These are phyloP conservation scores for Choristoneura fumiferana DNA, from an alignment of 1,140 invertebrate genomes.

Conservation along the genomic window DNA sequence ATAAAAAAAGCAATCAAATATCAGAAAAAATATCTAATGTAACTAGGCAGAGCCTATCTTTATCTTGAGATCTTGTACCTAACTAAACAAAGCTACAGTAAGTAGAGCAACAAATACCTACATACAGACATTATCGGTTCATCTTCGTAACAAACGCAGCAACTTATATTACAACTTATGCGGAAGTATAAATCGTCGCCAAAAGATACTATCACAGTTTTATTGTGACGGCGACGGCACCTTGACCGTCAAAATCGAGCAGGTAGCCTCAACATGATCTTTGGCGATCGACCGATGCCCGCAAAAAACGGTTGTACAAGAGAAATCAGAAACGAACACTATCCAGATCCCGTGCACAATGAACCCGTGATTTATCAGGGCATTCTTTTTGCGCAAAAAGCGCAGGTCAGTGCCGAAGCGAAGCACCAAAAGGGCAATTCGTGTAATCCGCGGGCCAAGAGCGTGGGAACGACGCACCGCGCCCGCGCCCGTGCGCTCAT, in stretches of 20 bases:
- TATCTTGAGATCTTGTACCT: too few relatives aligned
- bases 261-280: constrained; percentile 60
- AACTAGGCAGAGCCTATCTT: too few relatives aligned
- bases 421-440: constrained; percentile 72
- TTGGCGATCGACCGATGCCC: constrained; percentile 39
- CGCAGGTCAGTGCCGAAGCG: constrained; percentile 63
- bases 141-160: not conserved
- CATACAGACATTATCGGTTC: not conserved
- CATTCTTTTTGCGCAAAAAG: constrained; percentile 70
- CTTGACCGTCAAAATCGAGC: constrained; percentile 68
- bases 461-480: constrained; percentile 57
- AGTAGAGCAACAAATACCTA: too few relatives aligned
- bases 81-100: too few relatives aligned
- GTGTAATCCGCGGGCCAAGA: constrained; percentile 57
- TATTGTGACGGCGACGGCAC: constrained; percentile 69
- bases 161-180: constrained; percentile 43
- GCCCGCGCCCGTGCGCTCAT: not conserved
- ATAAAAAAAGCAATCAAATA: too few relatives aligned
- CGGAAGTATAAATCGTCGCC: constrained; percentile 52
- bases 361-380: constrained; percentile 67
- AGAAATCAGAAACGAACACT: constrained; percentile 51
- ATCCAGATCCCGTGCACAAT: constrained; percentile 54
- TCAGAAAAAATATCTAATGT: too few relatives aligned
- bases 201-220: constrained; percentile 54
- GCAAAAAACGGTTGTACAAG: constrained; percentile 60